Evolutionary conservation across 1,140 invertebrate species (phyloP), one percentile per base, ranked within the genome.

Genomic region (Zaprionus taronus): DNA sequence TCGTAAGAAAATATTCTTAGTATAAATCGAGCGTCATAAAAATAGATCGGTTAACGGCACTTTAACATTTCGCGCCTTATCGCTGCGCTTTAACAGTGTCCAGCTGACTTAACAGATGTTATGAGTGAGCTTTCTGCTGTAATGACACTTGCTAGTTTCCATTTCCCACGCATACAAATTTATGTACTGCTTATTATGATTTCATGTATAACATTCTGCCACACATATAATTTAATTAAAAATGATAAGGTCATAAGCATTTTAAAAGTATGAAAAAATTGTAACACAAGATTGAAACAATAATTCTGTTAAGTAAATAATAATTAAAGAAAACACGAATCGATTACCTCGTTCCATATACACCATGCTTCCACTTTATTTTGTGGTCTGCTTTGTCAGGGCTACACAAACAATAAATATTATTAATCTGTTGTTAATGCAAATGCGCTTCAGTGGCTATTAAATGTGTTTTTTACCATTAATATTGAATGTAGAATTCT

Each of bases 31-130:
- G 12, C 22, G 36, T 6, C 24, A 38, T 44, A 63, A 66, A 66
- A 56, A 65, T 64, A 64, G 80, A 79, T 65, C 55, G 3, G 7
- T 5, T 38, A 36, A 41, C 17, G 7, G 20, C 2, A 0, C 5
- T 28, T 34, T 65, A 65, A 74, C 66, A 56, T 28, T 22, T 17
- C n/a, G 17, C 26, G 34, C 34, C 36, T 38, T 36, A 31, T 55
- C 11, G 24, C 47, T 28, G 15, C 36, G 26, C 24, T 51, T 62
- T 28, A 47, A 47, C 47, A 53, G 44, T 53, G 22, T 5, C 1
- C 20, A 49, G 24, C 41, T 47, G n/a, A n/a, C 44, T 55, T 73
- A 28, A 56, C 64, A 56, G 38, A 34, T 58, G 44, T 28, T 17
- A 34, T 17, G n/a, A 24, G 26, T 36, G 28, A 12, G 20, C 36